Percentiles rank a stretch among this genome's conserved stretches.
phyloP scores from a whole-genome alignment of 2,888 invertebrate species.

The Cyclophora punctaria region DNA sequence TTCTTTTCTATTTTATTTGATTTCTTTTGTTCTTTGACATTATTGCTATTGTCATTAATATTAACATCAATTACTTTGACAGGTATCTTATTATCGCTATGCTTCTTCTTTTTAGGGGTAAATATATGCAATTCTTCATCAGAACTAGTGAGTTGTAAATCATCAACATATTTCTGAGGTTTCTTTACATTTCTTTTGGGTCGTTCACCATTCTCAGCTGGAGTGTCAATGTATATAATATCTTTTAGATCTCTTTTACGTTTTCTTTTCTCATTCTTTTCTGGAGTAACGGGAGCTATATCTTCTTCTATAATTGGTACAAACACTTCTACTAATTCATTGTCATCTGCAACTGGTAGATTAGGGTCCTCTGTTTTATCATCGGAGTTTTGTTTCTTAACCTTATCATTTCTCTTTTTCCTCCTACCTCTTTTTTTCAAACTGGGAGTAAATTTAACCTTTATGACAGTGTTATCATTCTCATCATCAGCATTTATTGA shows the following conservation, averaged over 20 bases:
- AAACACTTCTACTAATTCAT: too few species aligned
- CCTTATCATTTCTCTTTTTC: conserved; percentile 21
- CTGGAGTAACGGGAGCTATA: neutral
- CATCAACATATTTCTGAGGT: conserved; percentile 55
- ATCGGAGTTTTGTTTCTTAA: conserved; percentile 11
- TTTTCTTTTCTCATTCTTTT: conserved; percentile 11
- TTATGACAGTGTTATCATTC: conserved; percentile 36
- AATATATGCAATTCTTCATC: conserved; percentile 64
- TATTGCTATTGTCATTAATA: conserved; percentile 9
- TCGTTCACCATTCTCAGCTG: conserved; percentile 26
- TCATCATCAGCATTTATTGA: conserved; percentile 22
- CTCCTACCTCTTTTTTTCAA: conserved; percentile 41
- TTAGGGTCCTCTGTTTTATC: conserved; percentile 1
- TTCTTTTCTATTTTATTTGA: too few species aligned
- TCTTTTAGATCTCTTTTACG: conserved; percentile 11
- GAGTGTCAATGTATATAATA: conserved; percentile 3
- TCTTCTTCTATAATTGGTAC: conserved; percentile 3
- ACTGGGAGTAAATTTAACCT: conserved; percentile 48
- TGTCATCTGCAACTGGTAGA: neutral
- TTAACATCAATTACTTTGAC: conserved; percentile 4
- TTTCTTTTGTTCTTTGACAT: conserved; percentile 1
- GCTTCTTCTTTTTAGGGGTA: conserved; percentile 52
- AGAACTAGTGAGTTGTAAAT: conserved; percentile 42
- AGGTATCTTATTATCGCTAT: conserved; percentile 11
- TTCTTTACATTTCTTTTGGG: conserved; percentile 53